Conservation (phyloP, 2,888 invertebrate species). For the Hemaris fuciformis region DNA sequence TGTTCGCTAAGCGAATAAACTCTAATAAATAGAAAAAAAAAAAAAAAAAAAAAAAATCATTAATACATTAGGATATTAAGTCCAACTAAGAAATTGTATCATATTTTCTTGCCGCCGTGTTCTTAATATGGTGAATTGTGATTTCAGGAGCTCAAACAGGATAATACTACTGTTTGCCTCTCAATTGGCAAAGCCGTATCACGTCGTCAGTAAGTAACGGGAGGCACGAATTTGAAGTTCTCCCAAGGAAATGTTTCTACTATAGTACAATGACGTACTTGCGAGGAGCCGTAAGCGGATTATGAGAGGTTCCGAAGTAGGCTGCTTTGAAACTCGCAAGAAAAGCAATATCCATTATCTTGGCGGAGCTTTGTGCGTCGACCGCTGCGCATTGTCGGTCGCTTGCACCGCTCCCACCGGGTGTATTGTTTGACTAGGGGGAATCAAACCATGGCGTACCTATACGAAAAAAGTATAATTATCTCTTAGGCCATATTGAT, state of each 20-base stretch:
- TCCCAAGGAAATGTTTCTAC: conserved; percentile 64
- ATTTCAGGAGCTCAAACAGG: conserved; percentile 22
- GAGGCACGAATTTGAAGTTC: conserved; percentile 44
- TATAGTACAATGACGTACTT: conserved; percentile 72
- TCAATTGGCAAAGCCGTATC: conserved; percentile 48
- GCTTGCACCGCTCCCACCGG: conserved; percentile 47
- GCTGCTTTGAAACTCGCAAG: conserved; percentile 78
- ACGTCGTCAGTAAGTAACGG: conserved; percentile 43
- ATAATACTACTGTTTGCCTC: conserved; percentile 32
- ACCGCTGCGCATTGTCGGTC: conserved; percentile 62
- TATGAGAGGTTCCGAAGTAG: conserved; percentile 77
- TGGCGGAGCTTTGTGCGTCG: conserved; percentile 66
- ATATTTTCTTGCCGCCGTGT: not conserved
- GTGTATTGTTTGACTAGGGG: conserved; percentile 53
- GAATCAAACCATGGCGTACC: conserved; percentile 39
- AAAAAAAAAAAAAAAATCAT: too few relatives aligned
- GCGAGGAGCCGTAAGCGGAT: conserved; percentile 74
- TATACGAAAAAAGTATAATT: conserved; percentile 19
- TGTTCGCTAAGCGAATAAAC: too few relatives aligned
- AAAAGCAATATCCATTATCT: conserved; percentile 81
- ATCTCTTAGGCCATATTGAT: not conserved
- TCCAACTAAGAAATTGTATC: not conserved
- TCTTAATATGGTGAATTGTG: conserved; percentile 13
- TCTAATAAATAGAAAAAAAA: too few relatives aligned
- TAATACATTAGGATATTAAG: not conserved